Conservation (phyloP, 2,797 vertebrate species). For the Galago senegalensis region DNA sequence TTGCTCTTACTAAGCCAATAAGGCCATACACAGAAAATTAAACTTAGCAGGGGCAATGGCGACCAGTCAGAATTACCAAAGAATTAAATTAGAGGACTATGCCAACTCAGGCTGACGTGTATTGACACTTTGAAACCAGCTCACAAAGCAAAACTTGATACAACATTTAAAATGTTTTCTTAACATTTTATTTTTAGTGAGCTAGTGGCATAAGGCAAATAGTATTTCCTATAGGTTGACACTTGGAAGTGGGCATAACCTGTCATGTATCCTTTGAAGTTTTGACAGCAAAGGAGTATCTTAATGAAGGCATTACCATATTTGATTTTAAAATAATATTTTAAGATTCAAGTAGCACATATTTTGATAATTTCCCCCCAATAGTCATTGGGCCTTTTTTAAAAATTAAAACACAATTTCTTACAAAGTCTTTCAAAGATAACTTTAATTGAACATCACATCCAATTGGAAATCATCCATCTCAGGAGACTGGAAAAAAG, state of each 20-base stretch:
- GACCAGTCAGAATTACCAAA: background rate
- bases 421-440: background rate
- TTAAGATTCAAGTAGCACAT: background rate
- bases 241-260: background rate
- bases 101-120: background rate
- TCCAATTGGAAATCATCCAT: background rate
- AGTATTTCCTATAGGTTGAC: background rate
- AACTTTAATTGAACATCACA: background rate
- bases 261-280: background rate
- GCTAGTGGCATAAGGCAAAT: background rate
- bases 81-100: background rate
- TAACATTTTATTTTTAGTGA: conserved; percentile 21
- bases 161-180: background rate
- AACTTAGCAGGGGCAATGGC: background rate
- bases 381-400: background rate
- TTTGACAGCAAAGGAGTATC: background rate
- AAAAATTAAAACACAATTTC: background rate
- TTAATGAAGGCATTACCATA: background rate
- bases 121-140: background rate
- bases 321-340: conserved; percentile 33
- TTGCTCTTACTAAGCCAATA: background rate
- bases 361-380: conserved; percentile 11
- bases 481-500: background rate
- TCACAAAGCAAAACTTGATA: background rate
- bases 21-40: conserved; percentile 30